A percentile compares a stretch with the other conserved stretches of the same genome.
Evolutionary conservation across 2,888 invertebrate genomes (phyloP).

Genomic region (Aleiodes testaceus): DNA sequence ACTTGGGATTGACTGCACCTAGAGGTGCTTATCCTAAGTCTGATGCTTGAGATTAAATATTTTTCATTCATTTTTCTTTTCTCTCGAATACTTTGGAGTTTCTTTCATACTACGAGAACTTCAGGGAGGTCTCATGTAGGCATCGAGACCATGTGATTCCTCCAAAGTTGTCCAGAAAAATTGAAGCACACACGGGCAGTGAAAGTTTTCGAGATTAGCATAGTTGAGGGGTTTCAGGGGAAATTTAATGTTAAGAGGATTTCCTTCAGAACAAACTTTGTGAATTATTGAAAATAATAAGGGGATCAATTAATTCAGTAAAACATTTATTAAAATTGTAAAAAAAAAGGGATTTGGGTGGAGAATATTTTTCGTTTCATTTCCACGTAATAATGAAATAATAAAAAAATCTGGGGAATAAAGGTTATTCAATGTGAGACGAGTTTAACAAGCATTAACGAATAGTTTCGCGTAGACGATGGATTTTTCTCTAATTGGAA

Average conservation of each 20-base stretch:
- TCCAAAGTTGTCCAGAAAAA: neutral
- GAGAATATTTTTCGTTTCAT: too few species aligned
- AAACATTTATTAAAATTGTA: too few species aligned
- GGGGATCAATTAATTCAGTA: too few species aligned
- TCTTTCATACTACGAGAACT: constrained; percentile 3
- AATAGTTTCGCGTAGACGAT: constrained; percentile 31
- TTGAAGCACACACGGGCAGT: too few species aligned
- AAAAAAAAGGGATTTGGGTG: too few species aligned
- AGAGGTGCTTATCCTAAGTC: neutral
- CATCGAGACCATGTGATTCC: constrained; percentile 1
- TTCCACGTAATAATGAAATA: too few species aligned
- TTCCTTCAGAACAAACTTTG: too few species aligned
- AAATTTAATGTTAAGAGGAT: too few species aligned
- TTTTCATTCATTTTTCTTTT: neutral
- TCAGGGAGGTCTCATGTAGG: neutral
- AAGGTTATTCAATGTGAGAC: constrained; percentile 29
- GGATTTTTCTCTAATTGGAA: constrained; percentile 40
- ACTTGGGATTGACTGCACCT: neutral
- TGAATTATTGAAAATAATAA: too few species aligned
- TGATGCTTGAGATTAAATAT: constrained; percentile 6
- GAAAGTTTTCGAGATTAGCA: too few species aligned
- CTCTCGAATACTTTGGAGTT: neutral
- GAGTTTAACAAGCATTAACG: constrained; percentile 29
- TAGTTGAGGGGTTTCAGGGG: too few species aligned
- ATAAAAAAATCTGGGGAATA: too few species aligned